Conservation (phyloP, 2,888 invertebrate species). For the Teleiodes luculella region DNA sequence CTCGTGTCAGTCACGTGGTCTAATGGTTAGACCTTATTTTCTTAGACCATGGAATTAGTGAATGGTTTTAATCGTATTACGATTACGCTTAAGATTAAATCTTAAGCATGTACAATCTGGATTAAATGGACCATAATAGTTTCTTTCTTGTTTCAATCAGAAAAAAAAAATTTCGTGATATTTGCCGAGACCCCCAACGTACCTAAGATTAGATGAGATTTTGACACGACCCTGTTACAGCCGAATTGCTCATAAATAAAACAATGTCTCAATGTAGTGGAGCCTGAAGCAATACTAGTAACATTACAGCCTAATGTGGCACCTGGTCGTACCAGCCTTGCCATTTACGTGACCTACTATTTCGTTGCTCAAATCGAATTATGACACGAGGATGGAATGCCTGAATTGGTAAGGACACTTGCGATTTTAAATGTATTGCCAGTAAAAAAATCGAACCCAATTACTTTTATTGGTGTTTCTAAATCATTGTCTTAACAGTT, state of each 20-base stretch:
- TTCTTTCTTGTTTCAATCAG: too few species aligned
- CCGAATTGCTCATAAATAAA: conserved; percentile 13
- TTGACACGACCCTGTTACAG: background rate
- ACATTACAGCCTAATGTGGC: conserved; percentile 29
- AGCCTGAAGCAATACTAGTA: conserved; percentile 38
- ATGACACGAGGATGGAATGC: conserved; percentile 30
- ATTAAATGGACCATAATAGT: too few species aligned
- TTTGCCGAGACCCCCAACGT: too few species aligned
- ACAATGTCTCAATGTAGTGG: conserved; percentile 12
- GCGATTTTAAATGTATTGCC: background rate
- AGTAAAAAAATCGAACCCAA: background rate
- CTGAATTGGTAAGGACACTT: background rate
- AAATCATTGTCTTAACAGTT: background rate
- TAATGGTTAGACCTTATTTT: too few species aligned
- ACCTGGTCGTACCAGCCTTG: conserved; percentile 49
- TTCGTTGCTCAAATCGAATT: conserved; percentile 44
- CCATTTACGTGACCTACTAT: conserved; percentile 49
- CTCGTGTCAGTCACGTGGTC: too few species aligned
- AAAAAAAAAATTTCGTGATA: too few species aligned
- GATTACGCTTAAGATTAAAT: too few species aligned
- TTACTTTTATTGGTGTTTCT: background rate
- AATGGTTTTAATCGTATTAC: too few species aligned
- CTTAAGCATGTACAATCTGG: too few species aligned
- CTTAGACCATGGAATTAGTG: too few species aligned
- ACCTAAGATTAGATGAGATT: background rate